Conservation (phyloP, 2,797 vertebrate species). For the Siniperca scherzeri region DNA sequence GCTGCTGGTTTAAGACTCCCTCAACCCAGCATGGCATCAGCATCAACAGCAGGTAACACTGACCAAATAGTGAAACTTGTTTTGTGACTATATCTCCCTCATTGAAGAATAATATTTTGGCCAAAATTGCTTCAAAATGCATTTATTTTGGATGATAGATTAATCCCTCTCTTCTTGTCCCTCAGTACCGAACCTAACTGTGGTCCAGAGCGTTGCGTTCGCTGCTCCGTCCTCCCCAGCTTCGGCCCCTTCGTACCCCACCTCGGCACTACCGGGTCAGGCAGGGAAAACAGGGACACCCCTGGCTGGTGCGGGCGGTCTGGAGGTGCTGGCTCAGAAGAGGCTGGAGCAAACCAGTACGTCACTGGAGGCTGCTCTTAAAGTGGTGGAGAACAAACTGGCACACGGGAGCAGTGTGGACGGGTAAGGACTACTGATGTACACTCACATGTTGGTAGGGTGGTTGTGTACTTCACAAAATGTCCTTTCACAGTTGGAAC, state of each 20-base stretch:
- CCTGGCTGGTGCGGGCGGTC: conserved; percentile 26
- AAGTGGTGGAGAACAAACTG: conserved; percentile 89
- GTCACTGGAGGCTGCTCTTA: conserved; percentile 87
- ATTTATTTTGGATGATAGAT: neutral
- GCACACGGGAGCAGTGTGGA: conserved; percentile 79
- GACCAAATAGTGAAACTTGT: no score
- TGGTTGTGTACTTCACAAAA: neutral
- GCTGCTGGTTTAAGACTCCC: neutral
- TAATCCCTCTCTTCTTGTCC: neutral
- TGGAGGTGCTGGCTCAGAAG: conserved; percentile 82
- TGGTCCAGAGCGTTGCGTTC: conserved; percentile 71
- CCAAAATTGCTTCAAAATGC: neutral
- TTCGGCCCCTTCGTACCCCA: conserved; percentile 6
- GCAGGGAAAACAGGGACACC: conserved; percentile 22
- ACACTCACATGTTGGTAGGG: no score
- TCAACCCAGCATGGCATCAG: neutral
- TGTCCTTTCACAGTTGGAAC: neutral
- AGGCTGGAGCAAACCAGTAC: conserved; percentile 91
- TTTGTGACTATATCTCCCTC: neutral
- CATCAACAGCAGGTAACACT: conserved; percentile 58
- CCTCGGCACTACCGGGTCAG: neutral
- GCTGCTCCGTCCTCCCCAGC: conserved; percentile 44
- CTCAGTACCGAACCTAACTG: conserved; percentile 55
- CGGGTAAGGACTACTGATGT: conserved; percentile 79
- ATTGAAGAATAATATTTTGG: neutral